Base-by-base conservation (phyloP, 1,140 invertebrate species). In the Dinothrombium tinctorium region DNA sequence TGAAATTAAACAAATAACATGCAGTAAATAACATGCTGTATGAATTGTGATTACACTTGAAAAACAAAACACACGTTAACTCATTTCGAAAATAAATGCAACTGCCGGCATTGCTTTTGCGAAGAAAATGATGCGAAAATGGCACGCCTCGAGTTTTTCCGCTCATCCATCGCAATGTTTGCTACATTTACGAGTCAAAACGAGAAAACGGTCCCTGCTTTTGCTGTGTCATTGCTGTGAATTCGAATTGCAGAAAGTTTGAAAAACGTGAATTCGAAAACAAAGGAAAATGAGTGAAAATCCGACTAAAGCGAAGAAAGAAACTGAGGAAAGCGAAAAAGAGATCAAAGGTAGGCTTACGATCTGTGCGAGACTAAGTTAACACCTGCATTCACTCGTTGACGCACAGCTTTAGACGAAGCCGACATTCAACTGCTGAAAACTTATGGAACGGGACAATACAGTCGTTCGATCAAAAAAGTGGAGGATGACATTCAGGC, bases 381-480 rank as follows among this genome's bases (percentile, higher is more conserved):
- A 14, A 36, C 33, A 24, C 7, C 40, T 39, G 25, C 31, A 6
- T 25, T 12, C 46, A 50, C 47, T 52, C 44, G 36, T 50, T 39
- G 4, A 11, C 23, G 71, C 76, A 50, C 55, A 92, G 90, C 82
- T 48, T 65, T 99, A 26, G 90, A 98, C 65, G 92, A 98, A 67
- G 87, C 77, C 24, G 92, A 99, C 61, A 98, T 99, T 56, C 84
- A 81, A 20, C 61, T 98, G 21, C 61, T 99, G 28, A 99, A 98
- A 62, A 82, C 83, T 44, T 98, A 99, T 63, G 83, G 89, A 22
- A 83, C 90, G 67, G 89, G 89, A n/a, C 86, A 94, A 54, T 99
- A 99, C 56, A 86, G 81, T 48, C 87, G 90, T 56, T 72, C 74
- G 37, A 92, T 98, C 36, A 98, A 95, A 62, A 61, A 64, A 46